Evolutionary conservation across 2,797 vertebrate genomes (phyloP), one percentile per base, ranked within the genome.

Genomic region (Ispidina lecontei): DNA sequence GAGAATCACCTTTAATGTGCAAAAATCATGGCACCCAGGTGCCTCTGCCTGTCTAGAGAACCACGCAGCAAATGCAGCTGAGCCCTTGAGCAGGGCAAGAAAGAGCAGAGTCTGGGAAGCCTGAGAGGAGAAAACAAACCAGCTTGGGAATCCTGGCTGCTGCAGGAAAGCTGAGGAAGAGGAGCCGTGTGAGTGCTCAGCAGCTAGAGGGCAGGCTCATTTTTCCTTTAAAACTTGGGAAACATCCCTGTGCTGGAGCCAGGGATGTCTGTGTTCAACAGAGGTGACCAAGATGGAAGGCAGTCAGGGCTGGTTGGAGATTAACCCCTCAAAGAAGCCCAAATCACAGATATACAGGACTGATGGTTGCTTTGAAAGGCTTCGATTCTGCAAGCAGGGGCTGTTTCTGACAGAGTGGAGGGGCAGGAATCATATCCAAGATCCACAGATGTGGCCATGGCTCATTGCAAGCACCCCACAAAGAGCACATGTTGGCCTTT

Each of bases 151-250:
- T 43, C 18, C 44, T 23, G 37, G 10, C 20, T 76, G 49, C 74
- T 63, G n/a, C 4, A 18, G 47, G 12, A 76, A 81, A 82, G 22
- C 9, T 14, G 19, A 22, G 65, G 44, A 67, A 91, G 21, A 0
- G 0, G 13, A 15, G 49, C 56, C 0, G 0, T 43, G 39, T 13
- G 51, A 26, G 10, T 0, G 0, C 12, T 84, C 62, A 65, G 89
- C 95, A 90, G 93, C 95, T 94, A 95, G 95, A 93, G 92, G 94
- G 94, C 95, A 95, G 95, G 74, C 77, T 89, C 72, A 52, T 73
- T 90, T 91, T 89, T 89, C 62, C 72, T 94, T 84, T 89, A 71
- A 73, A 87, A 19, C 33, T 67, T 14, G 7, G 14, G 13, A 56
- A 76, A 65, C 12, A 2, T 76, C 49, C n/a, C 52, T 1, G 0